Evolutionary conservation across 2,113 vertebrate species (phyloP).

Genomic region (Saimiri boliviensis): DNA sequence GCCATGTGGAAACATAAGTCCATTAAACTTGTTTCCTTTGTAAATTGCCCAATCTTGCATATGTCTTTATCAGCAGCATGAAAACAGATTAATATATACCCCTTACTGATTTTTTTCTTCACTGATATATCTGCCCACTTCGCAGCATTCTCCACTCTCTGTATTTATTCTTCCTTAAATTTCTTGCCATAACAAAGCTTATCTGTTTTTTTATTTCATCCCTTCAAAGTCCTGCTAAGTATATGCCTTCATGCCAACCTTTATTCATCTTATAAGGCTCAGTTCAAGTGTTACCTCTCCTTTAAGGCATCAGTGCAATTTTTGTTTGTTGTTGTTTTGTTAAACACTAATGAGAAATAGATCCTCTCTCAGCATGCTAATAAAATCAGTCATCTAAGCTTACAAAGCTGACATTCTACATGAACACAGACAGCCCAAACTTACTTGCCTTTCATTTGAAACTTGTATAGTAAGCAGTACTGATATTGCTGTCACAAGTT

Average conservation of each 20-base stretch:
- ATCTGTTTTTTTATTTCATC: not conserved
- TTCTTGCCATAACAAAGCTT: not conserved
- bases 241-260: not conserved
- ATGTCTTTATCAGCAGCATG: too few relatives aligned
- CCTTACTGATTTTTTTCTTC: not conserved
- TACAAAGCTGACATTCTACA: not conserved
- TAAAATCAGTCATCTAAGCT: not conserved
- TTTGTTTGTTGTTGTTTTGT: constrained; percentile 9
- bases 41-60: too few relatives aligned
- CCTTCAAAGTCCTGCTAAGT: not conserved
- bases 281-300: not conserved
- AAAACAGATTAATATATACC: too few relatives aligned
- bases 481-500: not conserved
- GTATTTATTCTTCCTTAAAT: not conserved
- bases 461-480: not conserved
- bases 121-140: not conserved
- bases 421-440: not conserved
- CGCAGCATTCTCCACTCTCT: not conserved
- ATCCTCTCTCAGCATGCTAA: not conserved
- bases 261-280: not conserved
- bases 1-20: too few relatives aligned
- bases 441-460: not conserved
- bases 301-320: not conserved
- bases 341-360: not conserved
- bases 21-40: too few relatives aligned